phyloP scores from a whole-genome alignment of 2,113 vertebrate genomes.

The Nothocercus nigrocapillus region DNA sequence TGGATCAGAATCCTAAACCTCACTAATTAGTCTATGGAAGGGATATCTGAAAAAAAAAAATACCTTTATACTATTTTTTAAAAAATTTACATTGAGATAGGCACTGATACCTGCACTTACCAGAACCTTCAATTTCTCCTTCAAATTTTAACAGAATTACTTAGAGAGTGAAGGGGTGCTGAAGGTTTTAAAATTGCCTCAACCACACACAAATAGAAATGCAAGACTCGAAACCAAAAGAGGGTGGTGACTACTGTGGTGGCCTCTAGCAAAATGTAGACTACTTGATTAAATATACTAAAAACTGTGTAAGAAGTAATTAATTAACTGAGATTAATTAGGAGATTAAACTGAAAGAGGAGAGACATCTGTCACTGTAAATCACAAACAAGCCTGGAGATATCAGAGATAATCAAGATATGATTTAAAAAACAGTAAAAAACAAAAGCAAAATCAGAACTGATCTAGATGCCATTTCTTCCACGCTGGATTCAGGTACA shows the following conservation, averaged over 20 bases:
- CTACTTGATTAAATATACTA: neutral
- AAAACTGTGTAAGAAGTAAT: neutral
- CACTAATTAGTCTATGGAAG: neutral
- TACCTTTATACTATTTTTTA: neutral
- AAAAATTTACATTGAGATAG: neutral
- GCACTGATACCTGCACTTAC: neutral
- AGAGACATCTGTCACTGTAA: neutral
- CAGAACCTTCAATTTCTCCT: neutral
- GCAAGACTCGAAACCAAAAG: neutral
- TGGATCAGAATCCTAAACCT: neutral
- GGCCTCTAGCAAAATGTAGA: neutral
- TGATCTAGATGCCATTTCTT: neutral
- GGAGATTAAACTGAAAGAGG: neutral
- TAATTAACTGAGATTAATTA: neutral
- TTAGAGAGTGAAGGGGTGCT: neutral
- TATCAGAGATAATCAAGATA: neutral
- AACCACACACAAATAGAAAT: neutral
- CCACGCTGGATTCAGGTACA: neutral
- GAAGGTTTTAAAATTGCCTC: neutral
- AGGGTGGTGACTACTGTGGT: fast-evolving
- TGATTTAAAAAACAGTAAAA: neutral
- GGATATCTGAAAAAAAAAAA: neutral
- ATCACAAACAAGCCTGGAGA: neutral
- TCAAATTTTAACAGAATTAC: neutral
- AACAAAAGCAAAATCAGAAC: neutral